Evolutionary conservation across 1,140 invertebrate species (phyloP).

Genomic region (Magallana ariakensis): DNA sequence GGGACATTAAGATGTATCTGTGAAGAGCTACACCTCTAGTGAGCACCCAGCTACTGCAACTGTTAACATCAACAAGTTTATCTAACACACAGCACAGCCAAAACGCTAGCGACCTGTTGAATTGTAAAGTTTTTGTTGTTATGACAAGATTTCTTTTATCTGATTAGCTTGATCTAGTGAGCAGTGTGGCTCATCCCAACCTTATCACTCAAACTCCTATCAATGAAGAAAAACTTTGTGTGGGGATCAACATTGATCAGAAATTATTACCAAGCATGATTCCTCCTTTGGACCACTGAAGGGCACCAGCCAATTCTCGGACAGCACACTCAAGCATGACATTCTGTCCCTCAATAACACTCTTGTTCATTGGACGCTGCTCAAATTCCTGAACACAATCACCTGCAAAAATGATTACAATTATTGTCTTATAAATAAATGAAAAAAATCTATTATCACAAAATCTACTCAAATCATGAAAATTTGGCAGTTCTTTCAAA

Average conservation of each 20-base stretch:
- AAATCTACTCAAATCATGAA: too few species aligned
- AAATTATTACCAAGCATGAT: slow-evolving; percentile 2
- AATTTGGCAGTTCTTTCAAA: too few species aligned
- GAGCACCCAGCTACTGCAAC: neutral
- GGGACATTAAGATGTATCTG: slow-evolving; percentile 32
- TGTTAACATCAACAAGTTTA: slow-evolving; percentile 1
- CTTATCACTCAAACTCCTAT: too few species aligned
- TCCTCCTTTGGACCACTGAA: slow-evolving; percentile 24
- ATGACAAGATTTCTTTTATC: neutral
- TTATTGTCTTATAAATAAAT: too few species aligned
- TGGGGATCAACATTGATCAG: too few species aligned
- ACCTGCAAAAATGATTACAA: too few species aligned
- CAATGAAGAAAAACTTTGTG: too few species aligned
- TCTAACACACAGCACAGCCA: neutral
- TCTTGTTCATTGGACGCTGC: neutral
- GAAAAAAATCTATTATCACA: too few species aligned
- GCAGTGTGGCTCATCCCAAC: too few species aligned
- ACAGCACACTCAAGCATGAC: slow-evolving; percentile 5
- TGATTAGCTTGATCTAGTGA: neutral
- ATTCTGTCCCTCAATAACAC: neutral
- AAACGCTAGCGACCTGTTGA: neutral
- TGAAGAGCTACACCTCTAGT: neutral
- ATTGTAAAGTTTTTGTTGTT: neutral
- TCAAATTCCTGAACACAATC: slow-evolving; percentile 5
- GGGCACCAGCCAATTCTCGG: neutral